phyloP scores from a whole-genome alignment of 2,113 vertebrate species.

The Heptranchias perlo region DNA sequence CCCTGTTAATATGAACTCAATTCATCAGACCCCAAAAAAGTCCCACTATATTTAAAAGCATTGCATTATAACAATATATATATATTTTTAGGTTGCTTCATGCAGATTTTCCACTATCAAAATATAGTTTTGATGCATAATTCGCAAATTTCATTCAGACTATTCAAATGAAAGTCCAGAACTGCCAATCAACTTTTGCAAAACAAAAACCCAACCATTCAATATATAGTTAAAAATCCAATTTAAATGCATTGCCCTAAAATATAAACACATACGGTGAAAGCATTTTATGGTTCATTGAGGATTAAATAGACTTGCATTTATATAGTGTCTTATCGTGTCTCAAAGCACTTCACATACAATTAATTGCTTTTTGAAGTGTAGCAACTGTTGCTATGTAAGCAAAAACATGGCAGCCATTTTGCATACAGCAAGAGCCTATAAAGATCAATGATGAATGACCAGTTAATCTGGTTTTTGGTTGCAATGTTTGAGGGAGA shows the following conservation, averaged over 20 bases:
- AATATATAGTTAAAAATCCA: conserved; percentile 5
- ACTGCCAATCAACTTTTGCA: not conserved
- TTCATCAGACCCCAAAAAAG: not conserved
- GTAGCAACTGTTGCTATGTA: not conserved
- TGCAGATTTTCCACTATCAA: not conserved
- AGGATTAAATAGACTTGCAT: not conserved
- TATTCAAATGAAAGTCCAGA: not conserved
- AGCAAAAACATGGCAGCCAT: not conserved
- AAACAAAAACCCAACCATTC: not conserved
- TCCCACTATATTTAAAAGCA: not conserved
- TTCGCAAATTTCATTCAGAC: not conserved
- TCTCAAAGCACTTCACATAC: not conserved
- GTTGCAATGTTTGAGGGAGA: not conserved
- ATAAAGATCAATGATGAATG: not conserved
- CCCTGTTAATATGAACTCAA: not conserved
- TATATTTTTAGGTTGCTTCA: not conserved
- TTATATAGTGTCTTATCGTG: not conserved
- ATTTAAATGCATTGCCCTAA: conserved; percentile 15
- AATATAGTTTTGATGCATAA: not conserved
- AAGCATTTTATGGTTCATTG: not conserved
- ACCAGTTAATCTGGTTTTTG: not conserved
- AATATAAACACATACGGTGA: not conserved
- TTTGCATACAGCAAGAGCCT: not conserved
- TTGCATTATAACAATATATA: not conserved
- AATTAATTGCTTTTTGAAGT: conserved; percentile 8